Evolutionary conservation across 1,140 invertebrate genomes (phyloP).

Genomic region (Platyscapa corneri): DNA sequence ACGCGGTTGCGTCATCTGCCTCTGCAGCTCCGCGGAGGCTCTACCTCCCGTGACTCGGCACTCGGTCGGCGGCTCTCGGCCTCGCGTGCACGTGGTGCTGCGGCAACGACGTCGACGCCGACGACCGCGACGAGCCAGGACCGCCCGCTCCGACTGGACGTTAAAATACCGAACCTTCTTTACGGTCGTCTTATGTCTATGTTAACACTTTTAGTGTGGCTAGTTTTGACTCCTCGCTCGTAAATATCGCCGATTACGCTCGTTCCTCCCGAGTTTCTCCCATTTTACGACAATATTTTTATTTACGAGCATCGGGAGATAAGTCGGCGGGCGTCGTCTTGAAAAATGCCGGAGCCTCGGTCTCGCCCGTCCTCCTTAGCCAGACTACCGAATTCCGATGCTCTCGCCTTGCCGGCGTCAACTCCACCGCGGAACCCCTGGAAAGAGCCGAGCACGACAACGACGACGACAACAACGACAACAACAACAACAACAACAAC

Average conservation of each 20-base stretch:
- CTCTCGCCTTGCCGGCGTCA: too few species aligned
- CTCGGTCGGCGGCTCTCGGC: too few species aligned
- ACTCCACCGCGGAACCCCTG: too few species aligned
- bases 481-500: too few species aligned
- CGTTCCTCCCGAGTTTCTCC: background rate
- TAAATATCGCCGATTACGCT: background rate
- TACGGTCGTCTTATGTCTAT: background rate
- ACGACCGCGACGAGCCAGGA: too few species aligned
- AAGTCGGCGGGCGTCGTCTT: too few species aligned
- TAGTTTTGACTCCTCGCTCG: constrained; percentile 15
- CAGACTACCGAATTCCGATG: too few species aligned
- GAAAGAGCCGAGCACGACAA: too few species aligned
- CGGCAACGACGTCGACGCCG: background rate
- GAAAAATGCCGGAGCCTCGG: too few species aligned
- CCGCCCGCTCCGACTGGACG: too few species aligned
- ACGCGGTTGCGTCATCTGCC: background rate
- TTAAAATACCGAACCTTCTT: constrained; percentile 20
- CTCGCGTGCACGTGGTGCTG: background rate
- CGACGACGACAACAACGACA: too few species aligned
- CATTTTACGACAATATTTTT: background rate
- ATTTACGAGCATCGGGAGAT: background rate
- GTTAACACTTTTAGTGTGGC: constrained; percentile 11
- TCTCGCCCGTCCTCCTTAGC: too few species aligned
- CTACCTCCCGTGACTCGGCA: constrained; percentile 24
- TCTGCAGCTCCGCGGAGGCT: background rate